Percentiles rank a stretch among this genome's conserved stretches.
phyloP scores from a whole-genome alignment of 2,113 vertebrate genomes.

The Columbina picui region DNA sequence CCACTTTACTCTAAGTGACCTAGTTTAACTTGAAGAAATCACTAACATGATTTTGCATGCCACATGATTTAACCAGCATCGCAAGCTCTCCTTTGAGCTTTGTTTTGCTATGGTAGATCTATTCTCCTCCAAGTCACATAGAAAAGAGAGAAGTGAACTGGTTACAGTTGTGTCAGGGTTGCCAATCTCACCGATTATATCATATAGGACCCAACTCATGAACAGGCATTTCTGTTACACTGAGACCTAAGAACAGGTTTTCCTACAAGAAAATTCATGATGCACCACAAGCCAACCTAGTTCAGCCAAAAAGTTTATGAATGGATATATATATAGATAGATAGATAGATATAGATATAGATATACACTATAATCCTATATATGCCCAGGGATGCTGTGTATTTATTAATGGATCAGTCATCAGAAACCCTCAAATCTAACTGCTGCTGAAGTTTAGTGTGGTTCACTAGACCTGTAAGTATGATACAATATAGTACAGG shows the following conservation, averaged over 20 bases:
- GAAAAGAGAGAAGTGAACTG: not conserved
- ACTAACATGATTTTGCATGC: not conserved
- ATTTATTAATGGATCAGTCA: not conserved
- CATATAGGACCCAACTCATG: not conserved
- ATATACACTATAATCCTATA: not conserved
- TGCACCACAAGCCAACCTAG: not conserved
- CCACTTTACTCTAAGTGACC: not conserved
- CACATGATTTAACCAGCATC: not conserved
- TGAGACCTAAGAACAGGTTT: not conserved
- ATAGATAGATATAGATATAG: not conserved
- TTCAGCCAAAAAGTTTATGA: not conserved
- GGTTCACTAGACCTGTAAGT: not conserved
- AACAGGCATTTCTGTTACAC: not conserved
- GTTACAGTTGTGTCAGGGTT: not conserved
- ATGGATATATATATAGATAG: not conserved
- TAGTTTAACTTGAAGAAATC: not conserved
- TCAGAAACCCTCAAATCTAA: not conserved
- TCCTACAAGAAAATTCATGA: not conserved
- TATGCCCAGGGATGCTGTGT: not conserved
- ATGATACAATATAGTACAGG: fast-evolving
- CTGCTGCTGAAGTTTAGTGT: not conserved
- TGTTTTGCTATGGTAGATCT: not conserved
- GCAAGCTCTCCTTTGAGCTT: not conserved
- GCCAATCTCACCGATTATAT: not conserved
- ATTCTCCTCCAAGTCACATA: not conserved